Base-by-base conservation (phyloP, 2,113 vertebrate species). In the Atractosteus spatula region DNA sequence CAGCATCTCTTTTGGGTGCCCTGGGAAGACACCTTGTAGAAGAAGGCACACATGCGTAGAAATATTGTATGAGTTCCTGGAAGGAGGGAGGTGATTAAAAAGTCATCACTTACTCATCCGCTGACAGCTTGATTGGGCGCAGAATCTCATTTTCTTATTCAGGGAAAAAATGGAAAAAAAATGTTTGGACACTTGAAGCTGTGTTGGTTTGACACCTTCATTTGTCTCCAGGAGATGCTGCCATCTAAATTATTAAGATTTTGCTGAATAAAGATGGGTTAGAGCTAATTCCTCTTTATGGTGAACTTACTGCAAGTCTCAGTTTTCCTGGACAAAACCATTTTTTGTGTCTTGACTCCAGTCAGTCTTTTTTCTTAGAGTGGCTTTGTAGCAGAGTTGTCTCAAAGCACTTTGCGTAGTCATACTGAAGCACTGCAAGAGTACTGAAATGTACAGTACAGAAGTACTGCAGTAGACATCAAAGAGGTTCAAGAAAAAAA, bases 151-250 rank as follows among this genome's bases (percentile, higher is more conserved):
- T n/a, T 71, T 64, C 41, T 17, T 55, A 11, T 41, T 10, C n/a
- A 68, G 16, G 54, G 2, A 65, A 59, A 59, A 45, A 7, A 0
- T 17, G 14, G n/a, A 14, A 59, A 59, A 59, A 55, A 17, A 66
- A 56, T 66, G 71, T 56, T 66, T 72, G 62, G 71, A 56, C 61
- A 55, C 43, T 64, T 62, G n/a, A 63, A 41, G 10, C 41, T 12
- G 51, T 47, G 42, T 12, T n/a, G 17, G 10, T 72, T 14, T 64
- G 66, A 69, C 6, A 8, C 42, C 41, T 62, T 69, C 29, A 54
- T 47, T 11, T 56, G 71, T 3, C 29, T 63, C 8, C 29, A 55
- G 4, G 16, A 43, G 51, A 13, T 56, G 14, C 43, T 41, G 8
- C 12, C 29, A n/a, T 3, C 41, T 66, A 61, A 68, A 55, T 61